Percentiles rank a stretch among this genome's conserved stretches.
Conservation (phyloP, 2,113 vertebrate genomes). For the Calonectris borealis region DNA sequence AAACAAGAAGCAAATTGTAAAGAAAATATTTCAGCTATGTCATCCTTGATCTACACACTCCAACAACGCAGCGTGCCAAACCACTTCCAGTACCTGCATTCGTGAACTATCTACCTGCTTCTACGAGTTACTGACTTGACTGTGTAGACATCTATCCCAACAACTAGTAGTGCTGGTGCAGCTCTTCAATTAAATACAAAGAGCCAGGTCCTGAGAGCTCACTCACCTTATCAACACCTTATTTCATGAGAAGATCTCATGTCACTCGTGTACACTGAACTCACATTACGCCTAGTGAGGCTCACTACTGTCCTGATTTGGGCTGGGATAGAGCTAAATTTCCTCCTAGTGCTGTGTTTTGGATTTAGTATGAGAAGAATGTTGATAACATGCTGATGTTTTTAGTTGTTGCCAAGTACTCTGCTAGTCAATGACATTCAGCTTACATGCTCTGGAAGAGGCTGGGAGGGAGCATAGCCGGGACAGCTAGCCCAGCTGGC, state of each 20-base stretch:
- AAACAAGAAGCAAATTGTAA: not conserved
- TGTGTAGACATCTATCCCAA: not conserved
- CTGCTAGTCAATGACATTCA: no score
- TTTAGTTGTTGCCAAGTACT: no score
- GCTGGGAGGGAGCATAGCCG: no score
- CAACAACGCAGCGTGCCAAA: not conserved
- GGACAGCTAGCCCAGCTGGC: no score
- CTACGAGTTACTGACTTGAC: not conserved
- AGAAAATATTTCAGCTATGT: not conserved
- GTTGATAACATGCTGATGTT: no score
- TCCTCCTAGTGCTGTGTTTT: no score
- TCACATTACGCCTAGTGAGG: not conserved
- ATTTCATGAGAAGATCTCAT: not conserved
- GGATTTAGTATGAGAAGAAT: no score
- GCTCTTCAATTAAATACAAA: not conserved
- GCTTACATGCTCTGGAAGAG: no score
- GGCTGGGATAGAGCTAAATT: no score
- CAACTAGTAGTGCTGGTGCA: not conserved
- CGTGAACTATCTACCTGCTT: not conserved
- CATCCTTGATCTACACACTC: not conserved
- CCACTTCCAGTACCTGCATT: accelerated
- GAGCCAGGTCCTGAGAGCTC: not conserved
- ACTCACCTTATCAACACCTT: not conserved
- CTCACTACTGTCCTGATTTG: not conserved
- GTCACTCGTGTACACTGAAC: no score